phyloP scores from a whole-genome alignment of 2,797 vertebrate genomes.

The Spinibarbus caldwelli region DNA sequence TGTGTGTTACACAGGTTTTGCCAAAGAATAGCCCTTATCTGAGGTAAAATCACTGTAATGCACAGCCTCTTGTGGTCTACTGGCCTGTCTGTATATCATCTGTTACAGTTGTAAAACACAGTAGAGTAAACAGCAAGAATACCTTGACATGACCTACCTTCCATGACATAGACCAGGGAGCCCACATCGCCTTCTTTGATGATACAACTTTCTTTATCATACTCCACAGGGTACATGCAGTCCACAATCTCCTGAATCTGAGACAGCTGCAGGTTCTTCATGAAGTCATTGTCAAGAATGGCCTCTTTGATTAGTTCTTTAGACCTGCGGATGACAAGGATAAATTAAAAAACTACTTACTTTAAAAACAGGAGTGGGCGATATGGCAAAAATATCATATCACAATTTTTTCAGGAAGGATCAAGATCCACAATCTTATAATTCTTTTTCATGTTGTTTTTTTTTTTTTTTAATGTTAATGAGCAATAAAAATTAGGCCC shows the following conservation, averaged over 20 bases:
- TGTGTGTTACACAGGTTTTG: too few species aligned
- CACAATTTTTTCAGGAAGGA: too few species aligned
- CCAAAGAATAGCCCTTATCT: not conserved
- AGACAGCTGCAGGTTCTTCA: conserved; percentile 98
- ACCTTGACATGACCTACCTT: conserved; percentile 79
- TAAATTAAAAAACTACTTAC: not conserved
- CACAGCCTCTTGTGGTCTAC: not conserved
- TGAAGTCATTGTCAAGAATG: conserved; percentile 99
- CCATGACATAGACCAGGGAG: conserved; percentile 98
- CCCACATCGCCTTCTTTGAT: conserved; percentile 99
- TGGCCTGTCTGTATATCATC: too few species aligned
- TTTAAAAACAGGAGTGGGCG: too few species aligned
- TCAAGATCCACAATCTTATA: too few species aligned
- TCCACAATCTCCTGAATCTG: conserved; percentile 99
- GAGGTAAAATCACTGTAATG: not conserved
- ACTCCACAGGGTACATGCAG: conserved; percentile 99
- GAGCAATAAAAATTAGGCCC: not conserved
- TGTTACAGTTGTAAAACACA: too few species aligned
- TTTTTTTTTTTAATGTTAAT: not conserved
- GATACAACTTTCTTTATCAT: conserved; percentile 97
- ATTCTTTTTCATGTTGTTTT: too few species aligned
- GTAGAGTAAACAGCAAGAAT: not conserved
- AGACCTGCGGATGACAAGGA: conserved; percentile 79
- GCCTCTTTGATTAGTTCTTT: conserved; percentile 99
- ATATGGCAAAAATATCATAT: too few species aligned